A percentile compares a stretch with the other conserved stretches of the same genome.
These are phyloP conservation scores for Tetrao urogallus DNA, from an alignment of 2,113 vertebrate genomes.

Conservation along the genomic window DNA sequence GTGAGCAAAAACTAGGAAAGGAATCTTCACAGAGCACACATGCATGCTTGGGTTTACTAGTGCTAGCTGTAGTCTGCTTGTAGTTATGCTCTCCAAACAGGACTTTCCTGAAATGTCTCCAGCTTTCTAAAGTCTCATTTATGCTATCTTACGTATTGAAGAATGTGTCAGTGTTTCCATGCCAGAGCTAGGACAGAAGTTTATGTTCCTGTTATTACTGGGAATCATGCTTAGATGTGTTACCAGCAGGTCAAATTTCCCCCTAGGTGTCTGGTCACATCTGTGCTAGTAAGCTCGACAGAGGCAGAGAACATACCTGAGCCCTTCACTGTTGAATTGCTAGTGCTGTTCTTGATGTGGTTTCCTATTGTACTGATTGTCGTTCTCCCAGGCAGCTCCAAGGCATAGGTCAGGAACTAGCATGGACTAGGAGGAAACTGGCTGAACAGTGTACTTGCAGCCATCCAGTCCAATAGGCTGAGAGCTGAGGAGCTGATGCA, in stretches of 20 bases:
- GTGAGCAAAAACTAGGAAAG: background rate
- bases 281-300: background rate
- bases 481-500: background rate
- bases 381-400: background rate
- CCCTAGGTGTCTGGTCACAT: background rate
- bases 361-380: background rate
- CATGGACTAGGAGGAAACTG: background rate
- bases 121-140: background rate
- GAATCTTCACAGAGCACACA: background rate
- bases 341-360: background rate
- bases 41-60: background rate
- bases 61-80: background rate
- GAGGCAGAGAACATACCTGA: background rate
- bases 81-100: background rate
- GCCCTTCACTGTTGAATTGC: background rate
- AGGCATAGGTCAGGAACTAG: background rate
- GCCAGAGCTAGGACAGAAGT: background rate
- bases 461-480: background rate
- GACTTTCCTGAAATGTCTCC: background rate
- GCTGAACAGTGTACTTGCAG: rapidly evolving
- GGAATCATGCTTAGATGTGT: background rate
- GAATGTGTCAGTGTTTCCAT: background rate
- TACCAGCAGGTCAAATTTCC: background rate
- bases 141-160: background rate
- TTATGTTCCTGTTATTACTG: background rate